Evolutionary conservation across 2,113 vertebrate species (phyloP).

Genomic region (Cephalopterus ornatus): DNA sequence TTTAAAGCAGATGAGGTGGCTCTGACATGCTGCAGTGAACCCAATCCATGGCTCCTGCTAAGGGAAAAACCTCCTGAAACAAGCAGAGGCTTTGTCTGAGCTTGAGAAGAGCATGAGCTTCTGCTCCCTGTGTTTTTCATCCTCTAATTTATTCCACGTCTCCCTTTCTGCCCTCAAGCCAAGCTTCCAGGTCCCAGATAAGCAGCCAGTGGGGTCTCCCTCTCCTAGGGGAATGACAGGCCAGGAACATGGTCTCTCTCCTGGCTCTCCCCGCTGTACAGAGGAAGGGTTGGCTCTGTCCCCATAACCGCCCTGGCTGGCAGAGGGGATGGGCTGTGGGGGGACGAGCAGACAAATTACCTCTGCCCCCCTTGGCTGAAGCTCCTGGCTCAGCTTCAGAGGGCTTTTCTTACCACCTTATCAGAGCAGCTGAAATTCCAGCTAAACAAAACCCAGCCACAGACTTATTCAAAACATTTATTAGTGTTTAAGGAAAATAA

Average conservation of each 20-base stretch:
- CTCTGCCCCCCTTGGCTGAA: background rate
- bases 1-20: background rate
- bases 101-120: rapidly evolving
- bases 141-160: background rate
- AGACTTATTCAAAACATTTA: slow-evolving; percentile 66
- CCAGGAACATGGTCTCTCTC: background rate
- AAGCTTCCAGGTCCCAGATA: background rate
- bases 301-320: background rate
- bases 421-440: background rate
- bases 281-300: background rate
- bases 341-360: background rate
- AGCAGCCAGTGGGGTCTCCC: background rate
- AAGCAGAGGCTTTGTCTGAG: background rate
- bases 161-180: background rate
- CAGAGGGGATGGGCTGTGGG: background rate
- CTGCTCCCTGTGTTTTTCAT: background rate
- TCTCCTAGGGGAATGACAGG: background rate
- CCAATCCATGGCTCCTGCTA: rapidly evolving
- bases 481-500: slow-evolving; percentile 67
- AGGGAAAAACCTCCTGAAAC: background rate
- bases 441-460: background rate
- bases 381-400: slow-evolving; percentile 27
- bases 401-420: background rate
- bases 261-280: background rate
- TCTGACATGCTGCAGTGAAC: background rate